phyloP scores from a whole-genome alignment of 2,113 vertebrate genomes.

The Uria aalge region DNA sequence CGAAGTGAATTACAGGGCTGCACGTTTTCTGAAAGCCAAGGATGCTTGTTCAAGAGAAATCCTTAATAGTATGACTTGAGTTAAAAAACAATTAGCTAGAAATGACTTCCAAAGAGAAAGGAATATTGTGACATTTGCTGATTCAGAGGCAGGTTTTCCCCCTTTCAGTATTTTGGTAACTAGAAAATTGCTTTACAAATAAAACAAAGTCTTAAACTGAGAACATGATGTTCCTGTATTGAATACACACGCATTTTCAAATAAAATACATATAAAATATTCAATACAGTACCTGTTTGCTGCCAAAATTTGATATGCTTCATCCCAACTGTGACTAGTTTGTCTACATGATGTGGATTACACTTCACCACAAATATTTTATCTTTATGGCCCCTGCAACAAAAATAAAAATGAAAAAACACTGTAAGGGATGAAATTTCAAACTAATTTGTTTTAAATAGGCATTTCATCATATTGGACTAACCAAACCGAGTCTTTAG shows the following conservation, averaged over 20 bases:
- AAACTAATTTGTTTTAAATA: background rate
- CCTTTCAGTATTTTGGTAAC: background rate
- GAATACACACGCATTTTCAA: background rate
- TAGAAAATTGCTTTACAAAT: background rate
- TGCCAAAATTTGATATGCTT: constrained; percentile 99
- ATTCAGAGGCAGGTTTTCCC: background rate
- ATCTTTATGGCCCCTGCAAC: constrained; percentile 91
- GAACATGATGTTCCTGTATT: background rate
- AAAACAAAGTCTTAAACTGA: background rate
- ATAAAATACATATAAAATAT: background rate
- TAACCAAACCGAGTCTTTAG: background rate
- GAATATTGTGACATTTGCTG: background rate
- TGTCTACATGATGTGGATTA: constrained; percentile 92
- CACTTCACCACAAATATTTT: constrained; percentile 96
- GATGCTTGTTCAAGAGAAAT: background rate
- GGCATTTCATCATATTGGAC: background rate
- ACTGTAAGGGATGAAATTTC: background rate
- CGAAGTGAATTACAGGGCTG: background rate
- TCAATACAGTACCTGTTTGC: constrained; percentile 84
- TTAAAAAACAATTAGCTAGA: background rate
- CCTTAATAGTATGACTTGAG: background rate
- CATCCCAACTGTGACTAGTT: constrained; percentile 90
- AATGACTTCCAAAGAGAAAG: background rate
- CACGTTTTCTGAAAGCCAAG: background rate
- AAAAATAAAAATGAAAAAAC: background rate